Evolutionary conservation across 2,888 invertebrate species (phyloP).

Genomic region (Eurytoma adleriae): DNA sequence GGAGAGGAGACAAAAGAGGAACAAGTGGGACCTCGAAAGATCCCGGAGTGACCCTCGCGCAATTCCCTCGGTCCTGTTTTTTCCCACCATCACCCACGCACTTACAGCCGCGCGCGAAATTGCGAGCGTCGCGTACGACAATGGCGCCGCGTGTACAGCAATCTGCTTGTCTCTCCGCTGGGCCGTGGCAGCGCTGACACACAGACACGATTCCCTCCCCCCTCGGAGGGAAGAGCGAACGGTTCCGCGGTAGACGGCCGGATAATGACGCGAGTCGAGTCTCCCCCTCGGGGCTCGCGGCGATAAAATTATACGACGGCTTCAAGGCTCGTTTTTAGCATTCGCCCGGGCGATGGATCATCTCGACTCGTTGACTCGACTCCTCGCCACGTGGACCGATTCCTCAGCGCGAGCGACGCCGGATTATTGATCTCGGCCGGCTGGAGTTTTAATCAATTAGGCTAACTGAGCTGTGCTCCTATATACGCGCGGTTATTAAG

Average conservation of each 20-base stretch:
- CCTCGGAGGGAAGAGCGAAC: not conserved
- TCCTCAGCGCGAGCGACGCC: too few species aligned
- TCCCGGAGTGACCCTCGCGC: slow-evolving; percentile 11
- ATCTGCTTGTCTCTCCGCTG: slow-evolving; percentile 11
- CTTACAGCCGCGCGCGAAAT: slow-evolving; percentile 13
- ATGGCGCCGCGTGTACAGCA: slow-evolving; percentile 2
- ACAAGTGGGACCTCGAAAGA: slow-evolving; percentile 9
- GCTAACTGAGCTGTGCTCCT: too few species aligned
- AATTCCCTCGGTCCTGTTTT: not conserved
- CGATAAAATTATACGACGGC: slow-evolving; percentile 37
- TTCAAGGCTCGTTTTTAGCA: not conserved
- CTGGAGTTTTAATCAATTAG: too few species aligned
- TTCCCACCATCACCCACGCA: not conserved
- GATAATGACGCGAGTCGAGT: not conserved
- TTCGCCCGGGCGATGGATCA: not conserved
- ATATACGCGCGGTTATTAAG: too few species aligned
- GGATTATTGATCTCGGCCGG: too few species aligned
- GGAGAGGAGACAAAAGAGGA: not conserved
- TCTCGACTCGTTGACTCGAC: too few species aligned
- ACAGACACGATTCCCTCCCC: too few species aligned
- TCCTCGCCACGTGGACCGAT: too few species aligned
- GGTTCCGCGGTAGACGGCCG: slow-evolving; percentile 9
- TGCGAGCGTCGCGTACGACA: slow-evolving; percentile 19
- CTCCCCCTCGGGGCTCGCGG: slow-evolving; percentile 5
- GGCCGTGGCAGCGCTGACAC: slow-evolving; percentile 8